phyloP scores from a whole-genome alignment of 2,888 invertebrate species.

The Erynnis tages region DNA sequence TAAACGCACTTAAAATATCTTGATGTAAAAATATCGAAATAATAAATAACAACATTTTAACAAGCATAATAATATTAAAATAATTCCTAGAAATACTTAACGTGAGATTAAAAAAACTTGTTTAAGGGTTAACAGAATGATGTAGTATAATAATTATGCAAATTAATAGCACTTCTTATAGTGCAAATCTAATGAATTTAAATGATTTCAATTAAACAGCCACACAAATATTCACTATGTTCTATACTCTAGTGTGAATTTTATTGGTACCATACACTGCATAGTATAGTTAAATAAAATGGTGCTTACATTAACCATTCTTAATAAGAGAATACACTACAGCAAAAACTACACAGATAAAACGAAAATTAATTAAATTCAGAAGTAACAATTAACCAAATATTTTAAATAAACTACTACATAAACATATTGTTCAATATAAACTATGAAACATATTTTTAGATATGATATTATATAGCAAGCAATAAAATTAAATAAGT shows the following conservation, averaged over 20 bases:
- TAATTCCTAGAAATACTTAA: slow-evolving; percentile 38
- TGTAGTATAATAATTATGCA: slow-evolving; percentile 2
- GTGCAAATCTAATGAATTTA: slow-evolving; percentile 10
- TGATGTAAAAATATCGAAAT: slow-evolving; percentile 41
- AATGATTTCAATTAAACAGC: slow-evolving; percentile 9
- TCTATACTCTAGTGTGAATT: slow-evolving; percentile 27
- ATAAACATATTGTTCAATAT: neutral
- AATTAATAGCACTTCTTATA: slow-evolving; percentile 11
- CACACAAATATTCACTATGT: slow-evolving; percentile 23
- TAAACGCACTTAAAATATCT: slow-evolving; percentile 37
- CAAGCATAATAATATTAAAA: slow-evolving; percentile 41
- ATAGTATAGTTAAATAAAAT: slow-evolving; percentile 13
- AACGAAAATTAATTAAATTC: neutral
- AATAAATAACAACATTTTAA: slow-evolving; percentile 48
- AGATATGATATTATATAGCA: too few species aligned
- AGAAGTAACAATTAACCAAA: neutral
- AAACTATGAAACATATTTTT: too few species aligned
- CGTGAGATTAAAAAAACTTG: slow-evolving; percentile 35
- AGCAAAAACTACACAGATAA: slow-evolving; percentile 1
- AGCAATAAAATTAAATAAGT: too few species aligned
- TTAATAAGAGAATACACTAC: slow-evolving; percentile 19
- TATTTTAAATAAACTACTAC: neutral
- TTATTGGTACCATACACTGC: slow-evolving; percentile 19
- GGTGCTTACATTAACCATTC: slow-evolving; percentile 21
- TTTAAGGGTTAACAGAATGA: slow-evolving; percentile 25